Percentiles rank a stretch among this genome's conserved stretches.
Evolutionary conservation across 1,140 invertebrate species (phyloP).

Genomic region (Adelges cooleyi): DNA sequence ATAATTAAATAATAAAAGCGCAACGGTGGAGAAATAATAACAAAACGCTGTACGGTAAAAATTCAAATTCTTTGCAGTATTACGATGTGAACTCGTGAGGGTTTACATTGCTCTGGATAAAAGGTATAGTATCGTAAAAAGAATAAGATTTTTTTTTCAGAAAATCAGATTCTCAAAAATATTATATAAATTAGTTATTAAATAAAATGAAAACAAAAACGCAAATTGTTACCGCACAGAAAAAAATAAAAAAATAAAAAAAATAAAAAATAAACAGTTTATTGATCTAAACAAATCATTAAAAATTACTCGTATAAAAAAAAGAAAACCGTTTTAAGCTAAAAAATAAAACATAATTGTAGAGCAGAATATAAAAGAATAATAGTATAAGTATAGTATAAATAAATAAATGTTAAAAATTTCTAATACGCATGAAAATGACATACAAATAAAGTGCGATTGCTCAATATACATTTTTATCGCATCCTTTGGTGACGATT

Average conservation of each 20-base stretch:
- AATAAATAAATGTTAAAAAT: conserved; percentile 21
- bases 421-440: conserved; percentile 10
- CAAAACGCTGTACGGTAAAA: too few species aligned
- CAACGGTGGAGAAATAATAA: not conserved
- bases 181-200: too few species aligned
- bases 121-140: too few species aligned
- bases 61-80: too few species aligned
- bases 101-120: too few species aligned
- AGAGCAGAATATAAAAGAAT: conserved; percentile 18
- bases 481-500: conserved; percentile 24
- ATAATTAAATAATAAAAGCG: not conserved
- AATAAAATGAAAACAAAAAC: too few species aligned
- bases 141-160: too few species aligned
- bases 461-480: conserved; percentile 5
- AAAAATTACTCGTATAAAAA: conserved; percentile 17
- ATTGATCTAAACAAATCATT: conserved; percentile 25
- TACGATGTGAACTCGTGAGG: too few species aligned
- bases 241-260: conserved; percentile 19
- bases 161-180: too few species aligned
- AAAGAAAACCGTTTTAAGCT: conserved; percentile 7
- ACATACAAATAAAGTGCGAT: conserved; percentile 15
- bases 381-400: conserved; percentile 20
- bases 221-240: not conserved
- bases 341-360: conserved; percentile 27
- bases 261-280: conserved; percentile 27